Conservation (phyloP, 1,140 invertebrate species). For the Pseudomyrmex dendroicus region DNA sequence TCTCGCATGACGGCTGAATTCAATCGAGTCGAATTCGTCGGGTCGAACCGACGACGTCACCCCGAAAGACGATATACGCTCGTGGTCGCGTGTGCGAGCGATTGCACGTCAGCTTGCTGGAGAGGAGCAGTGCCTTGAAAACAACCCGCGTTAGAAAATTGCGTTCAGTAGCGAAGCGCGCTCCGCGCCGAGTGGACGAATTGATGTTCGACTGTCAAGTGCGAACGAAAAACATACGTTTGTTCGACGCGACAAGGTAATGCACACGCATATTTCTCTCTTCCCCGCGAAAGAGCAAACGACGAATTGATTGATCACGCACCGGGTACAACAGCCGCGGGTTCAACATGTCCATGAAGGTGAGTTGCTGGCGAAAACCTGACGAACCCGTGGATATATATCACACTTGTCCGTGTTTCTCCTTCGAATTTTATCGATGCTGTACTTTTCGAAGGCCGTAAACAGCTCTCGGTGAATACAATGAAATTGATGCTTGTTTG, state of each 20-base stretch:
- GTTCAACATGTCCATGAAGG: constrained; percentile 69
- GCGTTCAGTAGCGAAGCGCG: constrained; percentile 48
- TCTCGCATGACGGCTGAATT: constrained; percentile 5
- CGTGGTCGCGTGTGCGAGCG: background rate
- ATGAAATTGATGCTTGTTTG: too few species aligned
- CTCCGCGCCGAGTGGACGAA: background rate
- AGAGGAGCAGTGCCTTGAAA: constrained; percentile 38
- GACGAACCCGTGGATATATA: too few species aligned
- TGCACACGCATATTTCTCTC: background rate
- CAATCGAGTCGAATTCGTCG: constrained; percentile 44
- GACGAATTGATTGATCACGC: constrained; percentile 38
- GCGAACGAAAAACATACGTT: background rate
- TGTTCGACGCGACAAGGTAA: constrained; percentile 23
- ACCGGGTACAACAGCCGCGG: background rate
- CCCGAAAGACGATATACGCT: constrained; percentile 6
- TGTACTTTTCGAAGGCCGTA: background rate
- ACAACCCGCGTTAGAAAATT: constrained; percentile 45
- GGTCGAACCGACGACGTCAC: constrained; percentile 43
- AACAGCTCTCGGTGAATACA: too few species aligned
- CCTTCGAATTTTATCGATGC: background rate
- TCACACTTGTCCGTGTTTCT: background rate
- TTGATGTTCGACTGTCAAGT: constrained; percentile 1
- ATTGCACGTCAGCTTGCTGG: background rate
- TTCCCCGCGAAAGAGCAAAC: background rate
- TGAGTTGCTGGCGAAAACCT: constrained; percentile 26